Percentiles rank a stretch among this genome's conserved stretches.
Conservation (phyloP, 2,113 vertebrate species). For the Pachypanchax playfairii region DNA sequence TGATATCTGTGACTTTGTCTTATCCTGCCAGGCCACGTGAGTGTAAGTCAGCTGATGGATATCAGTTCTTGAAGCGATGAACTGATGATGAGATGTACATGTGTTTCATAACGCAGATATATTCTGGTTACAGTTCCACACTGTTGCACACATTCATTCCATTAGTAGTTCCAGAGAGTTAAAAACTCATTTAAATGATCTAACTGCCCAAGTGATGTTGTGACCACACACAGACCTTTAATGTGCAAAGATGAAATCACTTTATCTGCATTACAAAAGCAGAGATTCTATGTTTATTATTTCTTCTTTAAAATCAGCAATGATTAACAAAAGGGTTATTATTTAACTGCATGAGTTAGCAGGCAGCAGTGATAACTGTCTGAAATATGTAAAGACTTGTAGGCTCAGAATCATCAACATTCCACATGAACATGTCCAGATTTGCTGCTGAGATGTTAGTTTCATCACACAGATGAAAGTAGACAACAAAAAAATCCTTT, state of each 20-base stretch:
- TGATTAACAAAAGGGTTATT: not conserved
- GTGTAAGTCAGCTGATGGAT: not conserved
- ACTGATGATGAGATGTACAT: not conserved
- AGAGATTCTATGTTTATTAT: not conserved
- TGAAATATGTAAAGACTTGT: slow-evolving; percentile 44
- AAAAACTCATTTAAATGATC: slow-evolving; percentile 30
- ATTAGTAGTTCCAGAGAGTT: slow-evolving; percentile 32
- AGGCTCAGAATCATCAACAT: slow-evolving; percentile 39
- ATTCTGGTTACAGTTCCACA: slow-evolving; percentile 25
- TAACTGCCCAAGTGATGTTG: not conserved
- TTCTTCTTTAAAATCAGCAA: not conserved
- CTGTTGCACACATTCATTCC: slow-evolving; percentile 23
- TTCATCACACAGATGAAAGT: not conserved
- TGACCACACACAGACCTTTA: slow-evolving; percentile 4
- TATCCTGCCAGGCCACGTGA: not conserved
- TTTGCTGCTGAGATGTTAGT: slow-evolving; percentile 47
- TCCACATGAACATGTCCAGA: slow-evolving; percentile 62
- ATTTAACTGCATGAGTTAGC: not conserved
- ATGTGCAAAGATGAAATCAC: slow-evolving; percentile 20
- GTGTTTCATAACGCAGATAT: slow-evolving; percentile 23
- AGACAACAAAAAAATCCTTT: no score
- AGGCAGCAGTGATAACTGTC: slow-evolving; percentile 15
- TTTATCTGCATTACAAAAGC: not conserved
- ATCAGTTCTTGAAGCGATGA: not conserved
- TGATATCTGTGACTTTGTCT: not conserved